Percentiles rank a stretch among this genome's conserved stretches.
Conservation (phyloP, 2,888 invertebrate genomes). For the Acanthosepion lycidas region DNA sequence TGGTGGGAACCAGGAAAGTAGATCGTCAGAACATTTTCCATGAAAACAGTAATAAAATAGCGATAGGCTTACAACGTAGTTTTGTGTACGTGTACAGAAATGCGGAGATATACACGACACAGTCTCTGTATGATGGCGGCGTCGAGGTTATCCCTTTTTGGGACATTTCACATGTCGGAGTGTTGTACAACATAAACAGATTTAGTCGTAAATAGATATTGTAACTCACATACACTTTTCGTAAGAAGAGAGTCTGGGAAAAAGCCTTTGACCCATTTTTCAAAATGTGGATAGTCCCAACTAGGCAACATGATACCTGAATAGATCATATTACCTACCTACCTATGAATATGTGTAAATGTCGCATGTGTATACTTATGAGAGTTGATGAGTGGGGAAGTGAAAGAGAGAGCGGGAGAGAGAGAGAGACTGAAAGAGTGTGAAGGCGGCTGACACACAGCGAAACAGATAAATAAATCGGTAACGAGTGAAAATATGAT, state of each 20-base stretch:
- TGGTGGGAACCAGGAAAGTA: too few relatives aligned
- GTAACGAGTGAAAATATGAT: too few relatives aligned
- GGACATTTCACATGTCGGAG: not conserved
- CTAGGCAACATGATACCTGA: not conserved
- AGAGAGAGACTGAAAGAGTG: not conserved
- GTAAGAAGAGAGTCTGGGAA: constrained; percentile 12
- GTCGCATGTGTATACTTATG: not conserved
- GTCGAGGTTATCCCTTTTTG: not conserved
- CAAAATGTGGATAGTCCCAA: not conserved
- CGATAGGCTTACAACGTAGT: too few relatives aligned
- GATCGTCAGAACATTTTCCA: too few relatives aligned
- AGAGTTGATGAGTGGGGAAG: not conserved
- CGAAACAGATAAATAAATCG: not conserved
- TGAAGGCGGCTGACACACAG: not conserved
- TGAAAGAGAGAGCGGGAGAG: not conserved
- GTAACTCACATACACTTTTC: not conserved
- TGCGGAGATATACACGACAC: too few relatives aligned
- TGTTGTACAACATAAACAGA: not conserved
- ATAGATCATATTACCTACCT: not conserved
- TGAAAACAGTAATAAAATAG: too few relatives aligned
- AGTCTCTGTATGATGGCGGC: not conserved
- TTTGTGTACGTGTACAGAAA: too few relatives aligned
- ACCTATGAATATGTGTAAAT: not conserved
- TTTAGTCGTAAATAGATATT: constrained; percentile 4
- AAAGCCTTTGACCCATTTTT: not conserved